Base-by-base conservation (phyloP, 2,888 invertebrate species). In the Caenorhabditis uteleia region DNA sequence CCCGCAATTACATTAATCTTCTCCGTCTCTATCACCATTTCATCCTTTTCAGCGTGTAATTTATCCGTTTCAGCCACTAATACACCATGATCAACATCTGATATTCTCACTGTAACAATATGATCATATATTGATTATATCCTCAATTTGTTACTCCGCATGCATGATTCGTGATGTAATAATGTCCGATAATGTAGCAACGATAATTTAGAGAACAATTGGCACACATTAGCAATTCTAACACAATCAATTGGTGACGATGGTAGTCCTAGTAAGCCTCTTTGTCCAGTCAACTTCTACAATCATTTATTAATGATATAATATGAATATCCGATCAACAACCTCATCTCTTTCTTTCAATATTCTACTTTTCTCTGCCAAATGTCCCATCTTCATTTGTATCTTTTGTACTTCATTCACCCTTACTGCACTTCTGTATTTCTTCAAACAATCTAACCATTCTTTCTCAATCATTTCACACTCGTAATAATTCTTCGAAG, bases 381-480 rank as follows among this genome's bases (percentile, higher is more conserved):
- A 47, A 29, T 66, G 55, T 1, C 16, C 26, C 49, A 66, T 50
- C 34, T 66, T 69, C 3, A 45, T 46, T 12, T 56, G 61, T 3
- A 66, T 55, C 34, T 65, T 61, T 14, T 62, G 69, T 16, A 69
- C 57, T 25, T 69, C 65, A n/a, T 57, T 53, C 6, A 58, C 44
- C 12, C 58, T 40, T 31, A 43, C 46, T 3, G 55, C 44, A 48
- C 62, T 62, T 20, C 62, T 33, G 44, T 62, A 62, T 26, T 62
- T 62, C 20, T 62, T 62, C 48, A 62, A 20, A 53, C 62, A 56
- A 29, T 65, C 65, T 47, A 58, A 43, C 55, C 55, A 64, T 36
- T 70, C 67, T 18, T 65, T 64, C 36, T 67, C 67, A 3, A 70
- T 67, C 50, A 68, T 50, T 20, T 67, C 67, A 27, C 59, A 64